Conservation (phyloP, 2,113 vertebrate species). For the Pao palembangensis region DNA sequence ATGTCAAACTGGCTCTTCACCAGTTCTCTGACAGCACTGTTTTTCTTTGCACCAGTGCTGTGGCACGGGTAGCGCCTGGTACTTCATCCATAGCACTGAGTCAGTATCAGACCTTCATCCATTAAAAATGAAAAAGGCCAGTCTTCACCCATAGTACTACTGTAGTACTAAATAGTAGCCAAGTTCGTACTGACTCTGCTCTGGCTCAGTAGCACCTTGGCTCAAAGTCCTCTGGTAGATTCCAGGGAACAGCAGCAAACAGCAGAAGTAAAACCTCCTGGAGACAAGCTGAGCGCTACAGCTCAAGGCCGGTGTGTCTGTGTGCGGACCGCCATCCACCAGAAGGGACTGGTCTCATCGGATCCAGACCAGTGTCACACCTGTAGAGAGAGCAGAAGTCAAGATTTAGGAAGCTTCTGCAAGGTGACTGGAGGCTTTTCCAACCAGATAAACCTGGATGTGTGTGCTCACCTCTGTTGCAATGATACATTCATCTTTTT, state of each 20-base stretch:
- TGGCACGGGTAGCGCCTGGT: constrained; percentile 21
- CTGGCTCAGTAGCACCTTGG: constrained; percentile 54
- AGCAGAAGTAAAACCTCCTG: constrained; percentile 87
- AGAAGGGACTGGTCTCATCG: constrained; percentile 28
- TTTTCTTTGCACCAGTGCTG: constrained; percentile 34
- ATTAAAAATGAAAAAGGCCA: constrained; percentile 44
- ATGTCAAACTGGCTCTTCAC: constrained; percentile 11
- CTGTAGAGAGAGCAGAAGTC: constrained; percentile 62
- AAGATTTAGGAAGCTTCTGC: background rate
- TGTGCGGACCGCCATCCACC: constrained; percentile 48
- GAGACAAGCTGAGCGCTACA: constrained; percentile 82
- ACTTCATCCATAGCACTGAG: constrained; percentile 32
- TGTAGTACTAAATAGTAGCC: constrained; percentile 51
- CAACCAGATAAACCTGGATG: background rate
- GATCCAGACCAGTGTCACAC: constrained; percentile 79
- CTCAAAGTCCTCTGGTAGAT: constrained; percentile 62
- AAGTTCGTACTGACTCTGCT: constrained; percentile 33
- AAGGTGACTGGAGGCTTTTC: fast-evolving
- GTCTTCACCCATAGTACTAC: constrained; percentile 48
- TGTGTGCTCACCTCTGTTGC: constrained; percentile 90
- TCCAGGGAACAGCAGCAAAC: constrained; percentile 94
- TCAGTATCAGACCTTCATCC: constrained; percentile 45
- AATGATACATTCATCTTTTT: constrained; percentile 96
- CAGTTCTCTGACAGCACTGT: constrained; percentile 37
- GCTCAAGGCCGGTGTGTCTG: constrained; percentile 73